Evolutionary conservation across 2,113 vertebrate species (phyloP).

Genomic region (Prochilodus magdalenae): DNA sequence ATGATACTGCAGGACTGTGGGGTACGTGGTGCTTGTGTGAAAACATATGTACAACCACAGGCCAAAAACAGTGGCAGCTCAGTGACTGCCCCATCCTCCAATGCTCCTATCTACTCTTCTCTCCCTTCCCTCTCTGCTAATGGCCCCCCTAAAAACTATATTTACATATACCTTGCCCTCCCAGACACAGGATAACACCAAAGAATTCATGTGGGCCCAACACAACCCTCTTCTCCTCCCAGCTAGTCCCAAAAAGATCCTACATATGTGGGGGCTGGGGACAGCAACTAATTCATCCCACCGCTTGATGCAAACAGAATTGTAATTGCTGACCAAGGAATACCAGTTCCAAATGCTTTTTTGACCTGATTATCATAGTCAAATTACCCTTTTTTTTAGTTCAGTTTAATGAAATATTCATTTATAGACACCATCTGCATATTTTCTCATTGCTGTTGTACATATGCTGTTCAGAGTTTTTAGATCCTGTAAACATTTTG

Average conservation of each 20-base stretch:
- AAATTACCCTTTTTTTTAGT: too few species aligned
- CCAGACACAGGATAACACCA: background rate
- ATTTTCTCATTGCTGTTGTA: too few species aligned
- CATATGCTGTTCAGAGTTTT: too few species aligned
- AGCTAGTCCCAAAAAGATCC: background rate
- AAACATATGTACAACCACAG: rapidly evolving
- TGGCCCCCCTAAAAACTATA: background rate
- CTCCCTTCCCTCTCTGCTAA: slow-evolving; percentile 7
- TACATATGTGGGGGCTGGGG: background rate
- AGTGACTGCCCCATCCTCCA: slow-evolving; percentile 53
- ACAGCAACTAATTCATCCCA: background rate
- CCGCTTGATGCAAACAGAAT: background rate
- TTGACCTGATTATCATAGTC: too few species aligned
- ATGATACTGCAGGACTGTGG: slow-evolving; percentile 67
- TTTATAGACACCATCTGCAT: too few species aligned
- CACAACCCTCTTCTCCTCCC: background rate
- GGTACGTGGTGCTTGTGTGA: slow-evolving; percentile 34
- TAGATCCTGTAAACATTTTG: too few species aligned
- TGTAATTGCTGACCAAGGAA: background rate
- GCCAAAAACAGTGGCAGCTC: slow-evolving; percentile 47
- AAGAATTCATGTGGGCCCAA: background rate
- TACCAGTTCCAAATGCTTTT: background rate
- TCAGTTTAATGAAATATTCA: too few species aligned
- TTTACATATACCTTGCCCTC: background rate
- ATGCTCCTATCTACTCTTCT: slow-evolving; percentile 31